A percentile compares a stretch with the other conserved stretches of the same genome.
These are phyloP conservation scores for Heliornis fulica DNA, from an alignment of 2,113 vertebrate genomes.

Conservation along the genomic window DNA sequence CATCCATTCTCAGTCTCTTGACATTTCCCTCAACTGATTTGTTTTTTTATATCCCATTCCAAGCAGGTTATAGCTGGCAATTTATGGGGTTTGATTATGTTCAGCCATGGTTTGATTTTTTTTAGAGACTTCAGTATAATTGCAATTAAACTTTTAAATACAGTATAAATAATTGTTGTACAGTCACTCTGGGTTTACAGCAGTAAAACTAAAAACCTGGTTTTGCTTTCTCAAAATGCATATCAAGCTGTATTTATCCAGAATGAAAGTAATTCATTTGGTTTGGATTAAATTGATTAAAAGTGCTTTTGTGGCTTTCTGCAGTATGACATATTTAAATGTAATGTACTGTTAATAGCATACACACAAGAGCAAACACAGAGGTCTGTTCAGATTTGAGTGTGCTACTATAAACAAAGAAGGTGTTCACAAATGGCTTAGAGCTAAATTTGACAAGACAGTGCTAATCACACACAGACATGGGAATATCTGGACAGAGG, in stretches of 20 bases:
- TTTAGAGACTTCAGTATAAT: background rate
- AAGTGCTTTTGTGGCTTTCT: background rate
- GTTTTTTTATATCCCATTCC: background rate
- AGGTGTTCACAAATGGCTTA: slow-evolving; percentile 80
- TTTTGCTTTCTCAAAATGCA: background rate
- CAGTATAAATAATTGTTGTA: background rate
- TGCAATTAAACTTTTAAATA: background rate
- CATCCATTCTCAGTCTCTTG: background rate
- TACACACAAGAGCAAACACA: slow-evolving; percentile 56
- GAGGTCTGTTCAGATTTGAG: slow-evolving; percentile 49
- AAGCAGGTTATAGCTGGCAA: background rate
- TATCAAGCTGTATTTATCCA: background rate
- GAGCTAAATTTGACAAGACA: slow-evolving; percentile 79
- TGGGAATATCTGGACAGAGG: slow-evolving; percentile 73
- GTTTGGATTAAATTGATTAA: background rate
- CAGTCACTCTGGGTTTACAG: background rate
- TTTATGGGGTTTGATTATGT: background rate
- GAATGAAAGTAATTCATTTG: background rate
- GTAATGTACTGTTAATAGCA: slow-evolving; percentile 46
- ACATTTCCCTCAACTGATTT: background rate
- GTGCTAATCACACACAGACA: slow-evolving; percentile 76
- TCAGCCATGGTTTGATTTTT: background rate
- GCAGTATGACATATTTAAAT: background rate
- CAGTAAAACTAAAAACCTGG: background rate
- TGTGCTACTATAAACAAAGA: slow-evolving; percentile 74